Conservation (phyloP, 2,797 vertebrate genomes). For the Sebastes diploproa region DNA sequence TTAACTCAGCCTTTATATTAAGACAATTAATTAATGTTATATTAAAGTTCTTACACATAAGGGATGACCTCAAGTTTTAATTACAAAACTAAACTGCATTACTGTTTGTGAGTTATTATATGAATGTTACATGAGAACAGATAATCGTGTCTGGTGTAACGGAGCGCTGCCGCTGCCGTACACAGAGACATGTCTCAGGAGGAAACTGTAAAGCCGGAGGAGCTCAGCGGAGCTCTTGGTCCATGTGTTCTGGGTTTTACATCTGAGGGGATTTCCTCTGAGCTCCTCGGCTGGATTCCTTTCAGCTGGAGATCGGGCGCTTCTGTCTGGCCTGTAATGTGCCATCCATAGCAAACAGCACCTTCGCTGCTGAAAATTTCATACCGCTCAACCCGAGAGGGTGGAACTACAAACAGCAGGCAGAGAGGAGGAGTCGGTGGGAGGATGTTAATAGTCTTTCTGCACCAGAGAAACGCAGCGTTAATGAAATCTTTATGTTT, state of each 20-base stretch:
- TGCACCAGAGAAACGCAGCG: background rate
- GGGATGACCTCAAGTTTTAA: background rate
- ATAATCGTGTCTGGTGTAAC: background rate
- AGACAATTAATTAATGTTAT: background rate
- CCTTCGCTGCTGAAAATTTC: background rate
- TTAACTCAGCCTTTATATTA: background rate
- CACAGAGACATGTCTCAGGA: background rate
- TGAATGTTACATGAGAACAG: background rate
- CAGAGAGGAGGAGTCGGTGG: background rate
- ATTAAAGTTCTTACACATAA: no score
- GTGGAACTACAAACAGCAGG: background rate
- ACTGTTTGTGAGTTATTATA: background rate
- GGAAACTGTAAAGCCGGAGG: background rate
- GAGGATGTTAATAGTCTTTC: background rate
- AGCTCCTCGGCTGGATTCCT: background rate
- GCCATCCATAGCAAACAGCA: constrained; percentile 2
- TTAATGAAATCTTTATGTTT: constrained; percentile 12
- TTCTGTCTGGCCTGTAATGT: background rate
- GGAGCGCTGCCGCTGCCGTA: no score
- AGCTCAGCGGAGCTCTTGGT: background rate
- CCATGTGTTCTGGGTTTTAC: constrained; percentile 6
- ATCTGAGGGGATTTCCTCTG: constrained; percentile 13
- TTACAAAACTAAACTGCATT: background rate
- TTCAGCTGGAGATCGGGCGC: background rate
- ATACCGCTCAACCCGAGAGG: background rate